Evolutionary conservation across 1,140 invertebrate genomes (phyloP), one percentile per base, ranked within the genome.

Genomic region (Drosophila novamexicana): DNA sequence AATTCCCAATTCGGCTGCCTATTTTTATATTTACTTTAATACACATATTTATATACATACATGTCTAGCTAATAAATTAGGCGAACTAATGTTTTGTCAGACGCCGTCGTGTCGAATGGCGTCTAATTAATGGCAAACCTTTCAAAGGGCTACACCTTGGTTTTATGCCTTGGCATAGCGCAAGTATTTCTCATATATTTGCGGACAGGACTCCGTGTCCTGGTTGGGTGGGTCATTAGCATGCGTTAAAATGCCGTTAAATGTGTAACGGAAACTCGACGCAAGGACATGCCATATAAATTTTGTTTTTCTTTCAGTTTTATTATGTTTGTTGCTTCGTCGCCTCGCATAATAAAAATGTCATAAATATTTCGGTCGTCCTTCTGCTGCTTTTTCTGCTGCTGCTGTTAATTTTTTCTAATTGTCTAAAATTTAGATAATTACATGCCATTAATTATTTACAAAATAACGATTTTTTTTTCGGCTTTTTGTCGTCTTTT

Each of bases 381-480:
- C 36, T 49, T 64, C 45, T 69, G 42, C 47, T 39, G 34, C 22
- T 52, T 44, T 16, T 45, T 1, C 47, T 4, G 47, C 47, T 29
- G 22, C 32, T 66, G 72, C 22, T 88, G 80, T 88, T 88, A 88
- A 89, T 89, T 88, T 88, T 88, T 89, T 88, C 80, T 89, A 88
- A 88, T 88, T 88, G 84, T 88, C 84, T 79, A 80, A 84, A 88
- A 89, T 88, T 88, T 84, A 89, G 84, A 88, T 89, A 88, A 88
- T 88, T 88, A 88, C 84, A 89, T 79, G 80, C 84, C 80, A 88
- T 88, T 88, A 88, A 89, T 89, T 89, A 88, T 88, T 88, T 77
- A 84, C 83, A 88, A 89, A 88, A 89, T 89, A 88, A 89, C 78
- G 22, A 76, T 77, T 52, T 52, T 61, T 52, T n/a, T 45, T 39